Evolutionary conservation across 2,888 invertebrate species (phyloP).

Genomic region (Eumerus sabulonum): DNA sequence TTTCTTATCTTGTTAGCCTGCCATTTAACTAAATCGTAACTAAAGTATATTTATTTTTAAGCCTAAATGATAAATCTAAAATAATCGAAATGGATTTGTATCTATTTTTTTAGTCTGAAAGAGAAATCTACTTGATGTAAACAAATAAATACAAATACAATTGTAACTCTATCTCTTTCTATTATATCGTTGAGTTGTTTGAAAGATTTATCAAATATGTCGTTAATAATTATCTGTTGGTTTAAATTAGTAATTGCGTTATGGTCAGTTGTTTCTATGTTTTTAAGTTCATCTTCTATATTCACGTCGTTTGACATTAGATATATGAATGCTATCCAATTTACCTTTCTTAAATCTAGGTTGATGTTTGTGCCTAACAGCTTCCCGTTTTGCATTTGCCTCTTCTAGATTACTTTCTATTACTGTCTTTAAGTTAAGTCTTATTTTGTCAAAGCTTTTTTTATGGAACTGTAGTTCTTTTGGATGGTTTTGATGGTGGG

Average conservation of each 20-base stretch:
- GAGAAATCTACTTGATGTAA: too few species aligned
- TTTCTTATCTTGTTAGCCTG: too few species aligned
- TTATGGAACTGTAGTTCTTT: slow-evolving; percentile 26
- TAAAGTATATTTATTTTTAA: too few species aligned
- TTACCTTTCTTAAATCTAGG: slow-evolving; percentile 39
- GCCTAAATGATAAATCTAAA: too few species aligned
- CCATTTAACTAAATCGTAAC: too few species aligned
- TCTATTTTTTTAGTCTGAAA: too few species aligned
- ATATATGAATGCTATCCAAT: slow-evolving; percentile 20
- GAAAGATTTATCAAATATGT: slow-evolving; percentile 7
- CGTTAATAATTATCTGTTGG: slow-evolving; percentile 9
- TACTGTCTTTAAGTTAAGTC: slow-evolving; percentile 7
- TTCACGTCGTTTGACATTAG: background rate
- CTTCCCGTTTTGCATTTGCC: slow-evolving; percentile 17
- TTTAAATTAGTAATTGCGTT: slow-evolving; percentile 12
- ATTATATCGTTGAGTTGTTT: slow-evolving; percentile 1
- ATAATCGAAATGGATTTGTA: too few species aligned
- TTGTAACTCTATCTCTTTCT: slow-evolving; percentile 4
- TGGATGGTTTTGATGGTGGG: slow-evolving; percentile 24
- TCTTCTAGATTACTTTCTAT: background rate
- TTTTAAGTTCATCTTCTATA: slow-evolving; percentile 3
- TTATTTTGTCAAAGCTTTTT: slow-evolving; percentile 29
- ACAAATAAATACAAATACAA: too few species aligned
- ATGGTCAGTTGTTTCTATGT: slow-evolving; percentile 17
- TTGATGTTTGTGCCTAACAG: slow-evolving; percentile 40